Percentiles rank a stretch among this genome's conserved stretches.
These are phyloP conservation scores for Drosophila nigritarsus DNA, from an alignment of 2,888 invertebrate genomes.

Conservation along the genomic window DNA sequence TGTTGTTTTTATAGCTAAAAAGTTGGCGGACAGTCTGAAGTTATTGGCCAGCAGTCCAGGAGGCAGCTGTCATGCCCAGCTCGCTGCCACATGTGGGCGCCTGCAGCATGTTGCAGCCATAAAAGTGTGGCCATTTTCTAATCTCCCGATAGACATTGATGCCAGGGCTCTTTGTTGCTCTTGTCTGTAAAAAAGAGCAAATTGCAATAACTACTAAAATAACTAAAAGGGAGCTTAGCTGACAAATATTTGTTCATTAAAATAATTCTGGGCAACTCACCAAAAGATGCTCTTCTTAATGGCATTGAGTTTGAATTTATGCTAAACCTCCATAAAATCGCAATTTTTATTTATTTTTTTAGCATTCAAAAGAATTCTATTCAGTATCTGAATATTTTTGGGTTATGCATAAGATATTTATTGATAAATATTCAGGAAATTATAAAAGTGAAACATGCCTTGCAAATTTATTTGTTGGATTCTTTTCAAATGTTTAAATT, in stretches of 20 bases:
- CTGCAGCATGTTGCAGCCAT: constrained; percentile 77
- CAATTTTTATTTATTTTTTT: not conserved
- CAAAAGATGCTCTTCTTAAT: not conserved
- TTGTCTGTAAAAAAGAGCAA: constrained; percentile 77
- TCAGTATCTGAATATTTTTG: not conserved
- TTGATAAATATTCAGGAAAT: not conserved
- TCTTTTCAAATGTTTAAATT: not conserved
- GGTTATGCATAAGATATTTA: not conserved
- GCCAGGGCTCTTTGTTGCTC: constrained; percentile 86
- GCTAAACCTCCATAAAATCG: not conserved
- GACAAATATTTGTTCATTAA: not conserved
- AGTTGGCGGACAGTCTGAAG: constrained; percentile 24
- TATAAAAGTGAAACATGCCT: not conserved
- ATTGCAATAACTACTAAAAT: too few relatives aligned
- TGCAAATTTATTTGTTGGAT: not conserved
- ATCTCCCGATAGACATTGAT: constrained; percentile 85
- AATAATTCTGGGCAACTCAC: not conserved
- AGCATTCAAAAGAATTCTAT: not conserved
- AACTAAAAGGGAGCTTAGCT: not conserved
- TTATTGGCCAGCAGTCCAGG: constrained; percentile 78
- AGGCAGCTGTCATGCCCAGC: constrained; percentile 74
- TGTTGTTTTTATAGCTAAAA: constrained; percentile 32
- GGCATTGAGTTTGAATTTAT: not conserved
- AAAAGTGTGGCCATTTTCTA: constrained; percentile 86
- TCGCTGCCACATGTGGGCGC: constrained; percentile 81